These are phyloP conservation scores for Peromyscus polionotus DNA, from an alignment of 2,113 vertebrate genomes.

Conservation along the genomic window DNA sequence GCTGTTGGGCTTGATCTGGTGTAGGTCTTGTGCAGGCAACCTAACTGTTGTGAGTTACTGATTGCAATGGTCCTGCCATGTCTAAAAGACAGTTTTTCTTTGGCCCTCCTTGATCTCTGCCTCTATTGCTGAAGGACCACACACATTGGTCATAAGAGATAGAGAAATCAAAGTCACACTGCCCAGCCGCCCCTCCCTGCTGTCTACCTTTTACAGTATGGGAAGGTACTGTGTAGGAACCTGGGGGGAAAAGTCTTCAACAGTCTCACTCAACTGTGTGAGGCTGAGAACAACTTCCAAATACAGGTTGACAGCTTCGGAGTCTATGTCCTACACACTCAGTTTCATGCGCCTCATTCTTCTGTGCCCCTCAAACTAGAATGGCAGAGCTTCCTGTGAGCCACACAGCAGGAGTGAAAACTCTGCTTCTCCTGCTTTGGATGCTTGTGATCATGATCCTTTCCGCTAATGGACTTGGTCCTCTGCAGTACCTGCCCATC, in stretches of 20 bases:
- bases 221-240: not conserved
- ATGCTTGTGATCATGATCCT: not conserved
- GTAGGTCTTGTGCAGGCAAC: not conserved
- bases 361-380: not conserved
- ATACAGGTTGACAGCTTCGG: not conserved
- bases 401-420: not conserved
- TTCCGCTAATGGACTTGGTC: not conserved
- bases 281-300: not conserved
- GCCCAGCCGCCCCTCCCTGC: not conserved
- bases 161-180: not conserved
- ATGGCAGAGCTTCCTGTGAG: rapidly evolving
- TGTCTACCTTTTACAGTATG: not conserved
- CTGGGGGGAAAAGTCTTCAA: not conserved
- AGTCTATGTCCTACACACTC: not conserved
- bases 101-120: not conserved
- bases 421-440: not conserved
- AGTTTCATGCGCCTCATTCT: not conserved
- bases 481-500: not conserved
- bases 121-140: not conserved
- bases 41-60: not conserved
- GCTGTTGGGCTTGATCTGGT: not conserved
- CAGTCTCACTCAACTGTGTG: not conserved
- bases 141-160: not conserved
- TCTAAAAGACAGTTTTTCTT: not conserved
- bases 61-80: not conserved